Evolutionary conservation across 2,113 vertebrate species (phyloP), one percentile per base, ranked within the genome.

Genomic region (Chionomys nivalis): DNA sequence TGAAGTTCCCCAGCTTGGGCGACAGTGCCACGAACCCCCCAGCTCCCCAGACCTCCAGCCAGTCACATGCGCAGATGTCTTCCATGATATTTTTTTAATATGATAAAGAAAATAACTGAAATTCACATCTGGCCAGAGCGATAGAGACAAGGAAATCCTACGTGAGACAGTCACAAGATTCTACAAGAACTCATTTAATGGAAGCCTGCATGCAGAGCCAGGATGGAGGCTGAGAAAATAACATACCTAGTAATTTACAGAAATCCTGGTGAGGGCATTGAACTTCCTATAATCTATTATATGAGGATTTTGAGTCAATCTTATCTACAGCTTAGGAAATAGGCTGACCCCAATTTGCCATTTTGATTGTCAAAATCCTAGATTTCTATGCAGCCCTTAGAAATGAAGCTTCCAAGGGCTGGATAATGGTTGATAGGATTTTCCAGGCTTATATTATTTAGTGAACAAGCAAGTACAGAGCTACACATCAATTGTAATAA

Each of bases 221-320:
- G 68, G 63, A 93, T 21, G 44, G 92, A 89, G 47, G 23, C 31
- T 9, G 24, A 95, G 91, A 86, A 96, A 92, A 94, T 78, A 42
- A 75, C 42, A 55, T 13, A 42, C 33, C 19, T 21, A 21, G 90
- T 90, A 89, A 95, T 90, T 93, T 42, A 65, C 33, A 90, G 79
- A 91, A 91, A 97, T 91, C 94, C 85, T 28, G 6, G 47, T 8
- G 33, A 90, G 87, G 75, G 55, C 90, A 70, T 0, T 76, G 95
- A 93, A 70, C 87, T 91, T 77, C 44, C 87, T 28, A n/a, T 76
- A 26, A 12, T 68, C 93, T 72, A 75, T 93, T 77, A 70, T 13
- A 7, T 14, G 68, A 31, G 96, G 75, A 87, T 93, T 96, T 70
- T 19, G 39, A 96, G 92, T 61, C 75, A 65, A 44, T 97, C 87